phyloP scores from a whole-genome alignment of 2,113 vertebrate genomes.

The Periophthalmus modestus region DNA sequence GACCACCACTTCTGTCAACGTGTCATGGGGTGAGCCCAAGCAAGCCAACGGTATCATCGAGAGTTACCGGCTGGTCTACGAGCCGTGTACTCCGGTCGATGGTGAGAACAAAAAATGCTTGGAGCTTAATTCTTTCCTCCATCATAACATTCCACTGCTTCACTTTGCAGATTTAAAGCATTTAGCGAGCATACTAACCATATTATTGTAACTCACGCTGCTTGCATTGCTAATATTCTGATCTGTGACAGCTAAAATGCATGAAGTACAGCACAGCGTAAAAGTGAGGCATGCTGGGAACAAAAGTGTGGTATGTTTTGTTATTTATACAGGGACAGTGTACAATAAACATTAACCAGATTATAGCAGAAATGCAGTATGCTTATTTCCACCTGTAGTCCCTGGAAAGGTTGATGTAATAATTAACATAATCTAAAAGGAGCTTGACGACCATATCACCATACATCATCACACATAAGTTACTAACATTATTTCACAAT shows the following conservation, averaged over 20 bases:
- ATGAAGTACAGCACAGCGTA: conserved; percentile 13
- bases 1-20: conserved; percentile 97
- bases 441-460: no score
- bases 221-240: conserved; percentile 47
- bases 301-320: not conserved
- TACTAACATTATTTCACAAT: no score
- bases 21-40: conserved; percentile 92
- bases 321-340: no score
- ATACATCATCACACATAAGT: no score
- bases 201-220: conserved; percentile 50
- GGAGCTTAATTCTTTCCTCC: conserved; percentile 35
- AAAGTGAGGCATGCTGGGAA: not conserved
- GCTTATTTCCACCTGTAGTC: no score
- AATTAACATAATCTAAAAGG: no score
- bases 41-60: conserved; percentile 94
- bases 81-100: conserved; percentile 93
- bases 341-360: no score
- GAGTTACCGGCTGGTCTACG: conserved; percentile 92
- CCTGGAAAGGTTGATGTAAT: no score
- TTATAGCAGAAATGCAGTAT: no score
- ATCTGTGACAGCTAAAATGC: conserved; percentile 62
- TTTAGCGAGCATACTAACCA: conserved; percentile 25
- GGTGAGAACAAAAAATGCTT: conserved; percentile 79
- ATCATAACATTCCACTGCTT: conserved; percentile 55
- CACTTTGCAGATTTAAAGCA: conserved; percentile 32